phyloP scores from a whole-genome alignment of 2,888 invertebrate genomes.

The Nomada fabriciana region DNA sequence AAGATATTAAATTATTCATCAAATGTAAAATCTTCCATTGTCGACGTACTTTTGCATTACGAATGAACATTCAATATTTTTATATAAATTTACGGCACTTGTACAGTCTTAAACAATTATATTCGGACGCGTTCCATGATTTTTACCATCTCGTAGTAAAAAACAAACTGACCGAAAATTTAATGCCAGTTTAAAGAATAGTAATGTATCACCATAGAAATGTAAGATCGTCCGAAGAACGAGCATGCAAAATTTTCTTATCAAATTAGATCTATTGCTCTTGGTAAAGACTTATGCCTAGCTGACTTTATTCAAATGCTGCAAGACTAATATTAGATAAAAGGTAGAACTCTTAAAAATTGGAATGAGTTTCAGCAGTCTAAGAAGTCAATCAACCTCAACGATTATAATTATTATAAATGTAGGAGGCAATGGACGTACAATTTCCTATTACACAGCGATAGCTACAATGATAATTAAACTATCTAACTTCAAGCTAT shows the following conservation, averaged over 20 bases:
- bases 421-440: neutral
- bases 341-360: neutral
- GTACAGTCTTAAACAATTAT: conserved; percentile 32
- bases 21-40: conserved; percentile 18
- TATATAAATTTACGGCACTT: conserved; percentile 24
- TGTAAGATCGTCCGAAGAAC: conserved; percentile 31
- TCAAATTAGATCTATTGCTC: neutral
- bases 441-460: conserved; percentile 2
- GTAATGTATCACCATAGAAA: conserved; percentile 15
- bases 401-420: neutral
- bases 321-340: neutral
- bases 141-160: neutral
- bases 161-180: neutral
- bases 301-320: neutral
- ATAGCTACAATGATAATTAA: conserved; percentile 2
- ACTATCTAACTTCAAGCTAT: conserved; percentile 1
- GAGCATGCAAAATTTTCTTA: conserved; percentile 23
- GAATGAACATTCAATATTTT: conserved; percentile 6
- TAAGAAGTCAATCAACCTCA: neutral
- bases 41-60: neutral
- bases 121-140: neutral
- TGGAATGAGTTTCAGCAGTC: conserved; percentile 24
- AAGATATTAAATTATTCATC: conserved; percentile 4
- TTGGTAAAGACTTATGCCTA: neutral
- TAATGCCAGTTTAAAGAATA: conserved; percentile 25